These are phyloP conservation scores for Aplodontia rufa DNA, from an alignment of 2,113 vertebrate species.

Conservation along the genomic window DNA sequence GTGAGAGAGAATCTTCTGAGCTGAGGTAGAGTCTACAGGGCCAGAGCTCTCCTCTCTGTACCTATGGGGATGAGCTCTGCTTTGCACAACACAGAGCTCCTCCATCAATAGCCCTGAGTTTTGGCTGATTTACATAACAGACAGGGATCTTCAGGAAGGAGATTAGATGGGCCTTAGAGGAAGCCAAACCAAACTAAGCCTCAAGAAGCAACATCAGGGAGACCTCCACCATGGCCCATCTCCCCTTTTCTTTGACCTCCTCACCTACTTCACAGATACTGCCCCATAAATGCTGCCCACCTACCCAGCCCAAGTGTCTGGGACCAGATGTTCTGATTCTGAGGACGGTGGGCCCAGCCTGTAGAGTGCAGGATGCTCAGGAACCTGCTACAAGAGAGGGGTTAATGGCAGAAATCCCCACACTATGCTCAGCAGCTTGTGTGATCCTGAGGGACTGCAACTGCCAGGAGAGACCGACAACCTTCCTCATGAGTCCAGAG, in stretches of 20 bases:
- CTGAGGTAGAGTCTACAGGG: fast-evolving
- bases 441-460: too few relatives aligned
- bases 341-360: fast-evolving
- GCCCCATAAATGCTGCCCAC: fast-evolving
- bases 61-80: not conserved
- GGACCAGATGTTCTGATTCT: not conserved
- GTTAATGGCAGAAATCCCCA: not conserved
- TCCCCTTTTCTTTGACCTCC: not conserved
- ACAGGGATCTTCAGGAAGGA: fast-evolving
- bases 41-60: fast-evolving
- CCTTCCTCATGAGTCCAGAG: not conserved
- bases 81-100: not conserved
- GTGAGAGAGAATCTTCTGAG: not conserved
- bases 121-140: not conserved
- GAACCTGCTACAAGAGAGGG: too few relatives aligned
- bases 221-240: fast-evolving
- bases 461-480: too few relatives aligned
- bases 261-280: not conserved
- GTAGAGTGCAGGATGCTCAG: fast-evolving
- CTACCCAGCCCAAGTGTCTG: fast-evolving
- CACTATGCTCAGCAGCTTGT: not conserved
- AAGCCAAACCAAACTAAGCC: fast-evolving
- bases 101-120: not conserved
- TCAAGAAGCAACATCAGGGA: not conserved
- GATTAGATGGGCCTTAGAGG: not conserved